These are phyloP conservation scores for Melanotaenia nigrans DNA, from an alignment of 2,797 vertebrate species.

Conservation along the genomic window DNA sequence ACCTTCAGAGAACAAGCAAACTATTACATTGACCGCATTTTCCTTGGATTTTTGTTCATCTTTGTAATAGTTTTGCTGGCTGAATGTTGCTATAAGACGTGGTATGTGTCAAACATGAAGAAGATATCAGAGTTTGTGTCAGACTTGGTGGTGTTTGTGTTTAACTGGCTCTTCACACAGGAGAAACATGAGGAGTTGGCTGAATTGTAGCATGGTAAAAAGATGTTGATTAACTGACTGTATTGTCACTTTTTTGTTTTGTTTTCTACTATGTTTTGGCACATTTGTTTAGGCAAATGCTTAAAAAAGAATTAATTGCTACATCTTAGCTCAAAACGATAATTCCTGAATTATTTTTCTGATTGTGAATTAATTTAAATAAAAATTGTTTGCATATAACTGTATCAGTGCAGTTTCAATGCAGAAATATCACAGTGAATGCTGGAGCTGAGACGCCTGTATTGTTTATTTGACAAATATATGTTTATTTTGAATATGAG, in stretches of 20 bases:
- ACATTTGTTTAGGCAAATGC: background rate
- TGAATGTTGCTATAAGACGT: slow-evolving; percentile 77
- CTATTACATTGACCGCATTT: slow-evolving; percentile 78
- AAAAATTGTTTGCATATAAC: slow-evolving; percentile 25
- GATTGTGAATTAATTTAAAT: slow-evolving; percentile 27
- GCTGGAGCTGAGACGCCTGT: background rate
- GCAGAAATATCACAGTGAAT: background rate
- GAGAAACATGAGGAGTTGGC: slow-evolving; percentile 71
- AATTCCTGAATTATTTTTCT: slow-evolving; percentile 6
- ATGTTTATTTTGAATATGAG: background rate
- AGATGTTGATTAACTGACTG: background rate
- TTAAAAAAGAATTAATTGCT: background rate
- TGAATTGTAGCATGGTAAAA: slow-evolving; percentile 70
- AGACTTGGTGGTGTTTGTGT: slow-evolving; percentile 53
- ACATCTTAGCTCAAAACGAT: slow-evolving; percentile 5
- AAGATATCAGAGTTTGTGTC: slow-evolving; percentile 62
- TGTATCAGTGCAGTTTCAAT: background rate
- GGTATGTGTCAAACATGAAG: slow-evolving; percentile 72
- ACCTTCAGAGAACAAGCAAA: slow-evolving; percentile 76
- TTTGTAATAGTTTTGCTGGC: slow-evolving; percentile 61
- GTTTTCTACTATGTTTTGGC: slow-evolving; percentile 17
- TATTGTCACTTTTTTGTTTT: background rate
- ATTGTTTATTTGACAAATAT: background rate
- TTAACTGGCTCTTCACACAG: slow-evolving; percentile 72
- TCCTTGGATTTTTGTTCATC: slow-evolving; percentile 69